Evolutionary conservation across 2,888 invertebrate species (phyloP).

Genomic region (Lathronympha strigana): DNA sequence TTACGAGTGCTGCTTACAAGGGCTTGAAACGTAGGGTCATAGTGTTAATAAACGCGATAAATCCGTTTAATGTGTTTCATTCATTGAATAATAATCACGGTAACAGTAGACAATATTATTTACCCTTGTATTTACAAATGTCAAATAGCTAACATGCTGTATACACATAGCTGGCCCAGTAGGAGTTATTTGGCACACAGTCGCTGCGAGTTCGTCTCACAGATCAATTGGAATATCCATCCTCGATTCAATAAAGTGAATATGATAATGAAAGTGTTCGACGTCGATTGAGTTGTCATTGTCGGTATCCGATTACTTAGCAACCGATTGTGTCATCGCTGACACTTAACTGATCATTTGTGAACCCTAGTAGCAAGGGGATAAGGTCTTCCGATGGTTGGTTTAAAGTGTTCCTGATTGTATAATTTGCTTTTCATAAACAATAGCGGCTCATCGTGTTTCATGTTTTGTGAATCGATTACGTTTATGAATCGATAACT

Average conservation of each 20-base stretch:
- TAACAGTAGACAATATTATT: too few relatives aligned
- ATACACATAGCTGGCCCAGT: neutral
- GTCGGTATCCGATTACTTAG: slow-evolving; percentile 46
- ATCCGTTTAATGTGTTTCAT: too few relatives aligned
- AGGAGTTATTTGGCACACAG: neutral
- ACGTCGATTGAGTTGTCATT: slow-evolving; percentile 45
- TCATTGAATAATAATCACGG: too few relatives aligned
- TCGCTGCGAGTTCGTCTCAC: neutral
- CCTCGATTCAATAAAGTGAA: slow-evolving; percentile 41
- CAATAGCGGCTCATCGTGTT: slow-evolving; percentile 44
- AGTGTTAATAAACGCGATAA: too few relatives aligned
- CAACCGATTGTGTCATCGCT: slow-evolving; percentile 4
- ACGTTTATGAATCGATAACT: slow-evolving; percentile 31
- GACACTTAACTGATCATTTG: too few relatives aligned
- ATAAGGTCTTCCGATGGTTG: too few relatives aligned
- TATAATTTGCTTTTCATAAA: too few relatives aligned
- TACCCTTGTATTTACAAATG: neutral
- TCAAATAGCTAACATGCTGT: slow-evolving; percentile 3
- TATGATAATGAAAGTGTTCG: slow-evolving; percentile 35
- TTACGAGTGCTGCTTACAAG: too few relatives aligned
- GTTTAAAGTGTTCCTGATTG: too few relatives aligned
- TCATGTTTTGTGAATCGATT: slow-evolving; percentile 35
- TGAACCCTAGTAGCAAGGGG: too few relatives aligned
- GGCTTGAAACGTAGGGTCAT: too few relatives aligned
- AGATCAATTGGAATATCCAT: slow-evolving; percentile 2